phyloP scores from a whole-genome alignment of 1,140 invertebrate species.

The Microvelia longipes region DNA sequence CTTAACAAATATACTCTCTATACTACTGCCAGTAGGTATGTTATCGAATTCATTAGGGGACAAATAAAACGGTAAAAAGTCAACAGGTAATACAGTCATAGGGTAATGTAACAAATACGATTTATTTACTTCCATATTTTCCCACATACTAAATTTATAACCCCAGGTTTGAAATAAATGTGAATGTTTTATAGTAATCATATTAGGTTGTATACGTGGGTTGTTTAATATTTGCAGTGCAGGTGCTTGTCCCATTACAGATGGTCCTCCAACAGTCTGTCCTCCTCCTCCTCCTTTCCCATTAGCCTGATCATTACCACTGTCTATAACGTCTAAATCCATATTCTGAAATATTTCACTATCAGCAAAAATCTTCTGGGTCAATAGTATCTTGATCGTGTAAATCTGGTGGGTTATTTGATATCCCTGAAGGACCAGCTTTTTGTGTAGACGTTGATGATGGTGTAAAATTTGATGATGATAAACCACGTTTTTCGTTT shows the following conservation, averaged over 20 bases:
- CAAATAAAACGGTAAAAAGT: slow-evolving; percentile 16
- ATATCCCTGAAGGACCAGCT: background rate
- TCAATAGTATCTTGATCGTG: background rate
- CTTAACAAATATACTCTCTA: slow-evolving; percentile 10
- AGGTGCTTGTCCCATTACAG: background rate
- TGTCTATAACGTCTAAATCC: background rate
- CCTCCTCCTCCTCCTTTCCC: background rate
- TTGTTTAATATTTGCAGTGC: background rate
- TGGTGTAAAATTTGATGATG: too few relatives aligned
- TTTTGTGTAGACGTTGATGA: background rate
- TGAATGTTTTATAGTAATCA: background rate
- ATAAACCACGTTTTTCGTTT: background rate
- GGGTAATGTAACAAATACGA: slow-evolving; percentile 3
- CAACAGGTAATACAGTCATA: slow-evolving; percentile 13
- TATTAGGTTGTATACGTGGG: background rate
- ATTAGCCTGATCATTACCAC: background rate
- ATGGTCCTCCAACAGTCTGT: background rate
- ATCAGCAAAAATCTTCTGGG: background rate
- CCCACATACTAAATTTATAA: background rate
- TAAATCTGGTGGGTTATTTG: background rate
- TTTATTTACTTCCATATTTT: background rate
- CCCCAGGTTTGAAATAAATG: slow-evolving; percentile 7
- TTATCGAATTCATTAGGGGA: slow-evolving; percentile 10
- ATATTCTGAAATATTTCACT: background rate
- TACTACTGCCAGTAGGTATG: slow-evolving; percentile 3